Conservation (phyloP, 1,140 invertebrate species). For the Drosophila biarmipes region DNA sequence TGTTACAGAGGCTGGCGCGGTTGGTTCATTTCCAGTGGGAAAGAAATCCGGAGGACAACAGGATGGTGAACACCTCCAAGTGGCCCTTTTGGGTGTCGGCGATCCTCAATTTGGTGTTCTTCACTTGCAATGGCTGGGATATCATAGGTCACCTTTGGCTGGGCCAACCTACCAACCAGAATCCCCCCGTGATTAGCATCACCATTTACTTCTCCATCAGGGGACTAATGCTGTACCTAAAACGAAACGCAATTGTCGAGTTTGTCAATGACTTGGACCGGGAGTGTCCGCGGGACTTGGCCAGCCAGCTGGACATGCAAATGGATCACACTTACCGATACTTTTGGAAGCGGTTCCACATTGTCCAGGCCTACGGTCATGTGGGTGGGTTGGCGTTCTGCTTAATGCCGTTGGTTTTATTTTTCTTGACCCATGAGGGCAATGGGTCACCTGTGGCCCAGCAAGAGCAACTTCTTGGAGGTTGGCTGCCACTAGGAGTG, state of each 20-base stretch:
- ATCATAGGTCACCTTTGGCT: not conserved
- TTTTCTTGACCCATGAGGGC: conserved; percentile 24
- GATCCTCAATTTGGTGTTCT: conserved; percentile 9
- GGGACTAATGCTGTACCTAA: conserved; percentile 39
- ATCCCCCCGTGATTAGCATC: conserved; percentile 45
- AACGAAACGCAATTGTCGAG: conserved; percentile 36
- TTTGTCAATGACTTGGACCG: conserved; percentile 46
- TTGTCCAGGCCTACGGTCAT: conserved; percentile 7
- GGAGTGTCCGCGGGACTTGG: conserved; percentile 38
- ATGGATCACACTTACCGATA: conserved; percentile 11
- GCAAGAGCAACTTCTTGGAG: conserved; percentile 48
- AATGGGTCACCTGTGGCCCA: conserved; percentile 9
- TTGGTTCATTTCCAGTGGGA: conserved; percentile 29
- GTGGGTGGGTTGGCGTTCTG: conserved; percentile 4
- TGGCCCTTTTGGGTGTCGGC: conserved; percentile 5
- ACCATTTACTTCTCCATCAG: conserved; percentile 44
- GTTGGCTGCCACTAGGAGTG: conserved; percentile 49
- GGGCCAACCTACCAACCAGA: conserved; percentile 9
- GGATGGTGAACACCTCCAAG: conserved; percentile 25
- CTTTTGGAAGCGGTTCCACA: conserved; percentile 17
- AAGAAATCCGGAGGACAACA: conserved; percentile 18
- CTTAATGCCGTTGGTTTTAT: conserved; percentile 11
- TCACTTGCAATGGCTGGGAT: conserved; percentile 11
- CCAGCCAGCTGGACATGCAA: conserved; percentile 8
- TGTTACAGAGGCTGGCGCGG: conserved; percentile 1